A percentile compares a stretch with the other conserved stretches of the same genome.
These are phyloP conservation scores for Pangasius djambal DNA, from an alignment of 2,797 vertebrate species.

Conservation along the genomic window DNA sequence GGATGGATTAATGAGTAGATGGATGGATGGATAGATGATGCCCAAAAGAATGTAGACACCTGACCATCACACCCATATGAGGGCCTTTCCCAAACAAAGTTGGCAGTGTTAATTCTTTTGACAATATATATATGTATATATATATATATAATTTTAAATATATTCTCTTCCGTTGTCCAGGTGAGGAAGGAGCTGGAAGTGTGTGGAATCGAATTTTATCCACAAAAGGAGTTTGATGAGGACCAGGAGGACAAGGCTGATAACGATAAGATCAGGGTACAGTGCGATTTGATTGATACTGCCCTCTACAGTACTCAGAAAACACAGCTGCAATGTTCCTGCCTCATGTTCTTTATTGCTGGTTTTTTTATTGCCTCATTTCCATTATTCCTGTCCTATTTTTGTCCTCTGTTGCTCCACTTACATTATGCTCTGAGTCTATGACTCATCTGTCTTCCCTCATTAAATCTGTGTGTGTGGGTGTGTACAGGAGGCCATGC, in stretches of 20 bases:
- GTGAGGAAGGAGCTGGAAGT: conserved; percentile 93
- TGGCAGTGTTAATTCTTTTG: not conserved
- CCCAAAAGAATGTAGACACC: not conserved
- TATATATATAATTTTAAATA: too few relatives aligned
- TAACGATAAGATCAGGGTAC: conserved; percentile 97
- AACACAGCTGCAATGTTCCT: not conserved
- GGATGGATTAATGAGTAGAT: not conserved
- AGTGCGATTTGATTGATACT: not conserved
- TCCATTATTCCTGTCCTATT: conserved; percentile 47
- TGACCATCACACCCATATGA: not conserved
- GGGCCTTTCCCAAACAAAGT: not conserved
- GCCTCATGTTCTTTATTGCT: not conserved
- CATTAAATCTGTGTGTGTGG: conserved; percentile 23
- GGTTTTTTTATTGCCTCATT: not conserved
- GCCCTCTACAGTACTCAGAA: not conserved
- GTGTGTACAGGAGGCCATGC: conserved; percentile 88
- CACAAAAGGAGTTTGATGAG: conserved; percentile 97
- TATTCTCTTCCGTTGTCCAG: conserved; percentile 56
- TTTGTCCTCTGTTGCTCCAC: conserved; percentile 1
- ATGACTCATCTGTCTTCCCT: conserved; percentile 10
- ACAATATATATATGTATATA: too few relatives aligned
- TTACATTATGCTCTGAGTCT: not conserved
- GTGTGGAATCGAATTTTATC: conserved; percentile 93
- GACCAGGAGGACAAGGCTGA: conserved; percentile 97
- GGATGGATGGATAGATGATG: not conserved